phyloP scores from a whole-genome alignment of 2,888 invertebrate species.

The Nephrotoma guestfalica region DNA sequence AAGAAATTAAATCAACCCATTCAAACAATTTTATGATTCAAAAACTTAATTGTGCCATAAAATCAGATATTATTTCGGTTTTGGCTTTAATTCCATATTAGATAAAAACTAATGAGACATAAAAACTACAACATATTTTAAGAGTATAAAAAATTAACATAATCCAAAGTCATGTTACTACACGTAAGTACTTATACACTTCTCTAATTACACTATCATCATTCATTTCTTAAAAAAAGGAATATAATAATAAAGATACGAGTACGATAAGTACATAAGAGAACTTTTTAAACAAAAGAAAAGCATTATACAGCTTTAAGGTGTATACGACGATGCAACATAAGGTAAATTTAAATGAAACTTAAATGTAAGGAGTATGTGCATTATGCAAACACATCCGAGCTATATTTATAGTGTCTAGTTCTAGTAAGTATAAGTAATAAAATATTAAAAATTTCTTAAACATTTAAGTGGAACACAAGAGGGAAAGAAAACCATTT shows the following conservation, averaged over 20 bases:
- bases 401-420: no score
- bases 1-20: no score
- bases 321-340: neutral
- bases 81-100: no score
- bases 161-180: neutral
- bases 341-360: neutral
- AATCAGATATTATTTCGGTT: no score
- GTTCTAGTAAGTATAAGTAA: no score
- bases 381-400: no score
- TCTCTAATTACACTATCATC: neutral
- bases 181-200: neutral
- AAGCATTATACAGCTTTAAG: neutral
- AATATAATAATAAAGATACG: neutral
- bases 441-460: no score
- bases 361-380: neutral
- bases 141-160: neutral
- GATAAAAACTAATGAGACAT: neutral
- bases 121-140: neutral
- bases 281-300: neutral
- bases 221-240: neutral
- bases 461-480: neutral
- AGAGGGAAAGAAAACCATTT: neutral
- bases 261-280: neutral
- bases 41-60: no score
- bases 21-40: no score